phyloP scores from a whole-genome alignment of 2,888 invertebrate species.

The Xestia sexstrigata region DNA sequence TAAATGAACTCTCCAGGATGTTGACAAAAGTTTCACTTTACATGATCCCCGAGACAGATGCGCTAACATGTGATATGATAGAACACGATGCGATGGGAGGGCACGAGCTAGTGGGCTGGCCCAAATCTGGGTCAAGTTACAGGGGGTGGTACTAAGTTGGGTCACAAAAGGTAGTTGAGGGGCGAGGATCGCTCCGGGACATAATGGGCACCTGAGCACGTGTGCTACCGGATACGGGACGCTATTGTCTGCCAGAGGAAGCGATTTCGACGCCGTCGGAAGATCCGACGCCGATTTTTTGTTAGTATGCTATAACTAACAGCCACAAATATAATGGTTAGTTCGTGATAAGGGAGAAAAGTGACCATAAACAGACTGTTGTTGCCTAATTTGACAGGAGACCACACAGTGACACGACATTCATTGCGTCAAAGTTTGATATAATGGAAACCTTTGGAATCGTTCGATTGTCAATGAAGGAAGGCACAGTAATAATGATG shows the following conservation, averaged over 20 bases:
- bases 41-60: constrained; percentile 79
- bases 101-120: constrained; percentile 84
- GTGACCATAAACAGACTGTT: constrained; percentile 46
- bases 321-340: constrained; percentile 67
- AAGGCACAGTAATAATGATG: background rate
- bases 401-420: constrained; percentile 55
- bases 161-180: constrained; percentile 81
- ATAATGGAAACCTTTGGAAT: background rate
- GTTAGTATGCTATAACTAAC: constrained; percentile 70
- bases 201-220: constrained; percentile 91
- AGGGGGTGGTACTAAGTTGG: constrained; percentile 79
- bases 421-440: constrained; percentile 39
- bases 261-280: constrained; percentile 86
- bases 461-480: constrained; percentile 1
- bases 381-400: constrained; percentile 47
- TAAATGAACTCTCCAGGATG: constrained; percentile 69
- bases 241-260: constrained; percentile 89
- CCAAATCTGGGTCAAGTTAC: constrained; percentile 88
- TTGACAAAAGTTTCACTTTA: constrained; percentile 75
- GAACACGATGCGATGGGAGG: constrained; percentile 84
- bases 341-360: constrained; percentile 70
- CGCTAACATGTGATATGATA: constrained; percentile 63
- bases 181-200: constrained; percentile 75
- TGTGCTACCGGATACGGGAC: constrained; percentile 88
- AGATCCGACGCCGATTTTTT: constrained; percentile 86